Percentiles rank a stretch among this genome's conserved stretches.
Evolutionary conservation across 2,113 vertebrate genomes (phyloP).

Genomic region (Larimichthys crocea): DNA sequence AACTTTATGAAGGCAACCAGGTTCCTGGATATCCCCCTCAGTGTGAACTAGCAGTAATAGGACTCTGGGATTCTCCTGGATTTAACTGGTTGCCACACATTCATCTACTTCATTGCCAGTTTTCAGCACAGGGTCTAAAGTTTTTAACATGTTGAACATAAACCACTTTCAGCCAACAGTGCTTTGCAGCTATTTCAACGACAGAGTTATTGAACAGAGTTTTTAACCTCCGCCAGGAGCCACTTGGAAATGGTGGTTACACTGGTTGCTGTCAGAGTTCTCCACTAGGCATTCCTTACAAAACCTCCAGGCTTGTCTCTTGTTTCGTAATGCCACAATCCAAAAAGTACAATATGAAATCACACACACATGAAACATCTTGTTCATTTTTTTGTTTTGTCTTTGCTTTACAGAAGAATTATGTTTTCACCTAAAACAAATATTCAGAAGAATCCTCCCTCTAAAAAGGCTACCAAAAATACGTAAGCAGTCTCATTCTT

Average conservation of each 20-base stretch:
- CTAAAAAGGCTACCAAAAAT: slow-evolving; percentile 62
- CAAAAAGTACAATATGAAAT: not conserved
- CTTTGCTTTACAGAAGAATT: slow-evolving; percentile 75
- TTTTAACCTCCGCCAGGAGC: not conserved
- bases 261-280: slow-evolving; percentile 6
- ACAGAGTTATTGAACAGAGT: not conserved
- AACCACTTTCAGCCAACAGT: not conserved
- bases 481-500: slow-evolving; percentile 69
- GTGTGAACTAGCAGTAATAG: not conserved
- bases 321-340: not conserved
- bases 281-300: not conserved
- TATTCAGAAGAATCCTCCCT: slow-evolving; percentile 65
- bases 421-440: slow-evolving; percentile 88
- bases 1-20: not conserved
- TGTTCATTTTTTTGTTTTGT: not conserved
- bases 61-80: not conserved
- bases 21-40: not conserved
- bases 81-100: not conserved
- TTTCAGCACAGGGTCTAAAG: not conserved
- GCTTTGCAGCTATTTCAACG: not conserved
- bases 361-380: not conserved
- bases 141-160: not conserved
- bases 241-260: not conserved
- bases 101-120: not conserved
- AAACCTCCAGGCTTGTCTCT: not conserved